Evolutionary conservation across 2,797 vertebrate genomes (phyloP).

Genomic region (Oreochromis grahami): DNA sequence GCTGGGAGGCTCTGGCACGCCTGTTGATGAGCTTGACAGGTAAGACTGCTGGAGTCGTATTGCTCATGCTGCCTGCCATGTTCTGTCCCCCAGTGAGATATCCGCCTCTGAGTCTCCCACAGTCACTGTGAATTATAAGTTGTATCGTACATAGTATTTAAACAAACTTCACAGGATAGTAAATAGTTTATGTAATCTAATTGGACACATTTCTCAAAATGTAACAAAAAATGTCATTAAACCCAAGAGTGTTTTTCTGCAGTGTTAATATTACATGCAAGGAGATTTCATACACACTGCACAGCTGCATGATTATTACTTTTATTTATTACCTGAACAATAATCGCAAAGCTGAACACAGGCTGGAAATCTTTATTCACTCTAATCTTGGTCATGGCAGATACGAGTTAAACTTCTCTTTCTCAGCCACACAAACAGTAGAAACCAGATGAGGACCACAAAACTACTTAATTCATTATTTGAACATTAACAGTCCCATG

Average conservation of each 20-base stretch:
- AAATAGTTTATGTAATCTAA: not conserved
- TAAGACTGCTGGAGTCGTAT: constrained; percentile 62
- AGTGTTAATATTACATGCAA: fast-evolving
- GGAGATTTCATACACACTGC: not conserved
- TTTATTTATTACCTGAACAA: not conserved
- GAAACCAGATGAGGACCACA: not conserved
- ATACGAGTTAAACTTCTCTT: not conserved
- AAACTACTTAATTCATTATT: not conserved
- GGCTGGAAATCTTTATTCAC: not conserved
- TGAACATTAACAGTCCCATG: not conserved
- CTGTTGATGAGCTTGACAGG: constrained; percentile 71
- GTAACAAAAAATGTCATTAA: not conserved
- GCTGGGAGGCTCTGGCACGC: constrained; percentile 61
- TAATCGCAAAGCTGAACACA: not conserved
- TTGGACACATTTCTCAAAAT: not conserved
- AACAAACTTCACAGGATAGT: not conserved
- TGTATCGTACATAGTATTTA: fast-evolving
- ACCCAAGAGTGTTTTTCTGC: not conserved
- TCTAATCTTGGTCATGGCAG: not conserved
- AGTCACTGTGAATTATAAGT: not conserved
- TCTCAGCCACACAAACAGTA: not conserved
- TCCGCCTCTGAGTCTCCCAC: not conserved
- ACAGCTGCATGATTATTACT: not conserved
- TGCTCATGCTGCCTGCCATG: constrained; percentile 38
- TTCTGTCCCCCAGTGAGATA: not conserved